Base-by-base conservation (phyloP, 2,888 invertebrate species). In the Campopleginae sp. region DNA sequence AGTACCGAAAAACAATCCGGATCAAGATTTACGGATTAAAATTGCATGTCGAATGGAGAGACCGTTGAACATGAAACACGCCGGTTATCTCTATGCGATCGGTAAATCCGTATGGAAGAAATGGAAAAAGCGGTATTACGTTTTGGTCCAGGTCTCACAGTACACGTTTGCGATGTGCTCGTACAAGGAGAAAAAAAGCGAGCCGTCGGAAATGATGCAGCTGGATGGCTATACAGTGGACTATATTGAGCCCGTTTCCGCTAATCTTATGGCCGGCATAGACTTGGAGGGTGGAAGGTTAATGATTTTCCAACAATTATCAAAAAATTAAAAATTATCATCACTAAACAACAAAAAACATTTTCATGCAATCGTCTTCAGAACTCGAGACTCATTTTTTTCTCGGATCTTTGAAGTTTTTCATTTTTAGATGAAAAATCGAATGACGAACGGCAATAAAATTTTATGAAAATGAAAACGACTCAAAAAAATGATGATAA, bases 111-210 rank as follows among this genome's bases (percentile, higher is more conserved):
- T 99, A 1, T 99, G 99, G 99, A 98, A 99, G 93, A 99, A 99
- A 94, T 99, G 99, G 99, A 99, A 99, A 95, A 98, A 98, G 91
- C 96, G 99, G 81, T 99, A 99, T 94, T 99, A 98, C 95, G 99
- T 99, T 88, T 95, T 99, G 88, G 99, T 99, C 70, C 99, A 99
- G 96, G 99, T 99, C 65, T 99, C 99, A 86, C 99, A 99, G 95
- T 99, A 99, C 94, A 99, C 99, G 54, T 99, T 99, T 95, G 99
- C 99, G 65, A 98, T 99, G 96, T 99, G 99, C 95, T 99, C 98
- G 91, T 99, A 99, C 94, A 98, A 99, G 94, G 99, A 99, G 94
- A 99, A 99, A 95, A 99, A 99, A 94, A 98, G 98, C 33, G 99
- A 99, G 94, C 99, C 99, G 17, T 98, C 99, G 38, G 99, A 99